Base-by-base conservation (phyloP, 1,140 invertebrate species). In the Eumeta japonica region DNA sequence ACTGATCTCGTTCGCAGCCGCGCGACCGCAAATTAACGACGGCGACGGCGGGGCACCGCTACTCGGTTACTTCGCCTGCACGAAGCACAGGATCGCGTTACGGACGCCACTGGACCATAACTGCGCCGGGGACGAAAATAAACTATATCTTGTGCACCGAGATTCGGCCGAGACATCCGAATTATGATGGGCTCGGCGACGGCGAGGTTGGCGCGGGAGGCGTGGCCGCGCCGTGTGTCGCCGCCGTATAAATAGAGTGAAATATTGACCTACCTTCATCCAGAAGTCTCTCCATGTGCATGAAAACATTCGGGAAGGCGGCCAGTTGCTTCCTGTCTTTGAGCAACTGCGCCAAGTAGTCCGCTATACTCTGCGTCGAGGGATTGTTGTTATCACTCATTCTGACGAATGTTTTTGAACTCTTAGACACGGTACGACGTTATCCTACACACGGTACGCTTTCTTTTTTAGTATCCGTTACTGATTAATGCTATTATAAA, bases 241-340 rank as follows among this genome's bases (percentile, higher is more conserved):
- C 42, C 34, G 47, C 50, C 37, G 53, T 58, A 46, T 48, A 47
- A 42, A 50, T 48, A 55, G 18, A 28, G 46, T 37, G 31, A 37
- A 30, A 51, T 48, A 52, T 45, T 48, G 39, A 64, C 86, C 85
- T 87, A 99, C 97, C 97, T 90, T 99, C 96, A 72, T 99, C 97
- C 62, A 99, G 83, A 55, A 99, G 87, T 74, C 97, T 85, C 80
- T 99, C 97, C 62, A 98, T 87, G 81, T 99, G 97, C 78, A 96
- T 87, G 82, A 99, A 99, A 73, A 98, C 92, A 84, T 97, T 98
- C 48, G 97, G 96, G 80, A 99, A 97, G 67, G 95, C 95, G 60
- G 93, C 92, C 61, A 99, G 84, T 83, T 98, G 95, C 83, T 98
- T 98, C 82, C 97, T 95, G 84, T 99, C 97, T 85, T 99, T 99